Conservation (phyloP, 2,113 vertebrate genomes). For the Notothenia coriiceps region DNA sequence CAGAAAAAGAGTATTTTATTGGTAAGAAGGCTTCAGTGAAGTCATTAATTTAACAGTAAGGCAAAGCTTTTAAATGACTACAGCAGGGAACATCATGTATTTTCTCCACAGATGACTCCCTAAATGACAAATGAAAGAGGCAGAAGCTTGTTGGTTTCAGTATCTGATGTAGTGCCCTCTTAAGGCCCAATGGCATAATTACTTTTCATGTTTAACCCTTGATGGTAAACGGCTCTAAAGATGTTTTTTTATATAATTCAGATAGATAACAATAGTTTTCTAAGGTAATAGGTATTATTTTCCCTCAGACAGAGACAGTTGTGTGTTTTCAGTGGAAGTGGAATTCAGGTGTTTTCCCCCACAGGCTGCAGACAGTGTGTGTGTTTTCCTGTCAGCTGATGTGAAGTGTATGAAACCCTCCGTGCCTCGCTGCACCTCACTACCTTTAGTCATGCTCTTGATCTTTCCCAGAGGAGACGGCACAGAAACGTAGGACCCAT, state of each 20-base stretch:
- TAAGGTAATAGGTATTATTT: neutral
- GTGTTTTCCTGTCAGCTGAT: slow-evolving; percentile 45
- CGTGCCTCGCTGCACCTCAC: slow-evolving; percentile 39
- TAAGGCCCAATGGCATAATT: neutral
- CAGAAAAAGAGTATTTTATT: neutral
- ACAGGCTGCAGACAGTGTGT: slow-evolving; percentile 49
- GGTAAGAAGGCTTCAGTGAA: neutral
- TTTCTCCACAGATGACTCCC: neutral
- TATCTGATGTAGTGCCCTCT: neutral
- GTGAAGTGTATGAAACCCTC: slow-evolving; percentile 19
- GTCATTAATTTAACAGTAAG: neutral
- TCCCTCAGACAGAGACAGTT: neutral
- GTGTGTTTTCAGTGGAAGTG: neutral
- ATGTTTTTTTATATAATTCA: neutral
- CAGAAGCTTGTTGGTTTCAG: neutral
- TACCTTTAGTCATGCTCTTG: slow-evolving; percentile 99
- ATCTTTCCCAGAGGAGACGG: slow-evolving; percentile 96
- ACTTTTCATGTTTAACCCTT: neutral
- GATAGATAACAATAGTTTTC: neutral
- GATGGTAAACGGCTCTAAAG: neutral
- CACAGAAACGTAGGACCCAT: slow-evolving; percentile 95
- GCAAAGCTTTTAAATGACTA: neutral
- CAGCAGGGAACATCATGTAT: neutral
- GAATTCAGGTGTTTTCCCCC: neutral
- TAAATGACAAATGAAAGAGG: neutral